phyloP scores from a whole-genome alignment of 2,888 invertebrate genomes.

The Ectobius pallidus region DNA sequence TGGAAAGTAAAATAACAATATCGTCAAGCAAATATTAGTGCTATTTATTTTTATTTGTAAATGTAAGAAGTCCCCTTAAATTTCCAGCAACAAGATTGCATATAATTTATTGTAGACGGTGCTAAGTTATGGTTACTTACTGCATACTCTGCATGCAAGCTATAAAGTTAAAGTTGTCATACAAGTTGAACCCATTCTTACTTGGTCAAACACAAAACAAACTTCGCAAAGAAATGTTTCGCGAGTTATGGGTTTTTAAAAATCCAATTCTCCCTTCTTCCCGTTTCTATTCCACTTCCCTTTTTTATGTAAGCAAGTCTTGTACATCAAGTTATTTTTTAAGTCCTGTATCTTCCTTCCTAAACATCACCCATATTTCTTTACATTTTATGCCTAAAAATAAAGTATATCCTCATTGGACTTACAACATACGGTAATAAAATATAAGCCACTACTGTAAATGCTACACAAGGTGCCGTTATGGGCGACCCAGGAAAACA shows the following conservation, averaged over 20 bases:
- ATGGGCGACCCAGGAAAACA: constrained; percentile 7
- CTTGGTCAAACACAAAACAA: not conserved
- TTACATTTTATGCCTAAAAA: constrained; percentile 25
- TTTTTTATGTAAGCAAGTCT: not conserved
- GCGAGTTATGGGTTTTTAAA: constrained; percentile 21
- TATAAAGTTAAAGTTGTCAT: too few relatives aligned
- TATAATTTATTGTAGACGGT: too few relatives aligned
- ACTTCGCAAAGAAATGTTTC: constrained; percentile 7
- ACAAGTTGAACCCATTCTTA: not conserved
- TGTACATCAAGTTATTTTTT: constrained; percentile 21
- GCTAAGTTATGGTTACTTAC: too few relatives aligned
- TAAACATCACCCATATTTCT: constrained; percentile 6
- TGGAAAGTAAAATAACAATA: too few relatives aligned
- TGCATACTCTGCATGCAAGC: too few relatives aligned
- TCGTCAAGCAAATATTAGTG: too few relatives aligned
- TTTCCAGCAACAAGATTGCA: too few relatives aligned
- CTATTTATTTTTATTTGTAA: too few relatives aligned
- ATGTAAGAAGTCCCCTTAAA: too few relatives aligned
- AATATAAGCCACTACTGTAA: constrained; percentile 8
- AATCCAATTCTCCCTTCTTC: constrained; percentile 5
- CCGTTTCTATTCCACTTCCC: not conserved
- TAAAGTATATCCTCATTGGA: constrained; percentile 24
- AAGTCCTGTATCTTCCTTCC: constrained; percentile 17
- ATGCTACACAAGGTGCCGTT: not conserved
- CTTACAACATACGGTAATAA: constrained; percentile 26